Evolutionary conservation across 2,888 invertebrate genomes (phyloP).

Genomic region (Lithophane semibrunnea): DNA sequence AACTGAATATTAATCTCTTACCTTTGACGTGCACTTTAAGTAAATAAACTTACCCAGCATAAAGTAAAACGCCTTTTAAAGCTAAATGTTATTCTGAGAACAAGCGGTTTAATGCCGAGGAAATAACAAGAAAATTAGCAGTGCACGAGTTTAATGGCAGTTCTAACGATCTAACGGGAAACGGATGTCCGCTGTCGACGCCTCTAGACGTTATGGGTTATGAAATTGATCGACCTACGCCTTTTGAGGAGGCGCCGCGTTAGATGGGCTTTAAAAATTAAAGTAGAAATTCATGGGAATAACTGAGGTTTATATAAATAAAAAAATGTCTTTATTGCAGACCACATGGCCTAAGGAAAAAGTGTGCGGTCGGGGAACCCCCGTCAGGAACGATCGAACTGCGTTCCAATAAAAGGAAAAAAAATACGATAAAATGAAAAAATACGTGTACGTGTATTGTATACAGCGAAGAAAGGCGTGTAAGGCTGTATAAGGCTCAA

Average conservation of each 20-base stretch:
- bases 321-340: background rate
- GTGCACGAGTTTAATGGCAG: constrained; percentile 35
- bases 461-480: no score
- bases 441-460: no score
- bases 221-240: constrained; percentile 28
- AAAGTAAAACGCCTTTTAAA: background rate
- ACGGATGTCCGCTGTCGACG: constrained; percentile 28
- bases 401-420: background rate
- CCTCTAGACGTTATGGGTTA: constrained; percentile 9
- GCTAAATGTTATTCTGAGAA: constrained; percentile 21
- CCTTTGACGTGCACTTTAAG: background rate
- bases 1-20: background rate
- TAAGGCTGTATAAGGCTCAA: background rate
- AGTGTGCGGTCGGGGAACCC: no score
- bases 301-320: background rate
- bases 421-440: background rate
- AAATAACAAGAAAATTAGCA: constrained; percentile 50
- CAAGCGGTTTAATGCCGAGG: constrained; percentile 1
- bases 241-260: background rate
- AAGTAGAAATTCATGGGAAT: background rate
- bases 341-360: background rate
- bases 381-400: no score
- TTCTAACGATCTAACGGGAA: constrained; percentile 40
- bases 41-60: background rate
- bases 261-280: background rate